phyloP scores from a whole-genome alignment of 2,113 vertebrate genomes.

The Aix galericulata region DNA sequence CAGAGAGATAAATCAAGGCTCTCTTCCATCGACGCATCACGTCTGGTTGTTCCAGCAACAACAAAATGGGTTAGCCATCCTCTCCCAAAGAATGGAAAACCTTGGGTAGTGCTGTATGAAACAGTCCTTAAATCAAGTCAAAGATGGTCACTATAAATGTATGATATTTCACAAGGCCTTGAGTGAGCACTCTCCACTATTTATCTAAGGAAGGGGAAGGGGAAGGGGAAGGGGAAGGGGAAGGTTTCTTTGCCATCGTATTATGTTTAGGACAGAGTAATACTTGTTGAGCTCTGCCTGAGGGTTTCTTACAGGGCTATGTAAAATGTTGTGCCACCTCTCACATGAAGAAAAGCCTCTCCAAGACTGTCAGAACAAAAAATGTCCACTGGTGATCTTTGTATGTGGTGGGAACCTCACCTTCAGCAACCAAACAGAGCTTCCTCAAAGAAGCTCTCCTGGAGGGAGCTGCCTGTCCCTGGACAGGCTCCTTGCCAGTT shows the following conservation, averaged over 20 bases:
- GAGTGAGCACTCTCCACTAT: not conserved
- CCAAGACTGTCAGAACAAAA: not conserved
- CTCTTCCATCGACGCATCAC: not conserved
- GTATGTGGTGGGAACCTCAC: not conserved
- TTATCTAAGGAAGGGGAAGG: not conserved
- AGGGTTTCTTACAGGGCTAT: not conserved
- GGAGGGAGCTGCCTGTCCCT: not conserved
- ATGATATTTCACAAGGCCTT: not conserved
- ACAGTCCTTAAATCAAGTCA: not conserved
- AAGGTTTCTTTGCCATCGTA: not conserved
- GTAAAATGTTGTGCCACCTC: not conserved
- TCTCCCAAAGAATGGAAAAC: not conserved
- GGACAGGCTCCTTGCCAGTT: not conserved
- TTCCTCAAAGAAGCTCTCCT: not conserved
- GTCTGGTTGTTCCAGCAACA: not conserved
- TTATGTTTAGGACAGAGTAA: not conserved
- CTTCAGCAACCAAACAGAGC: not conserved
- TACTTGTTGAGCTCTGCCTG: not conserved
- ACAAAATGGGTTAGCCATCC: not conserved
- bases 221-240: not conserved
- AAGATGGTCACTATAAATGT: not conserved
- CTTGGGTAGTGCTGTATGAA: not conserved
- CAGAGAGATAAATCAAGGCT: not conserved
- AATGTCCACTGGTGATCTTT: fast-evolving
- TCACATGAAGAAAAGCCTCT: not conserved